phyloP scores from a whole-genome alignment of 2,797 vertebrate species.

The Amblyopsis hoosieri region DNA sequence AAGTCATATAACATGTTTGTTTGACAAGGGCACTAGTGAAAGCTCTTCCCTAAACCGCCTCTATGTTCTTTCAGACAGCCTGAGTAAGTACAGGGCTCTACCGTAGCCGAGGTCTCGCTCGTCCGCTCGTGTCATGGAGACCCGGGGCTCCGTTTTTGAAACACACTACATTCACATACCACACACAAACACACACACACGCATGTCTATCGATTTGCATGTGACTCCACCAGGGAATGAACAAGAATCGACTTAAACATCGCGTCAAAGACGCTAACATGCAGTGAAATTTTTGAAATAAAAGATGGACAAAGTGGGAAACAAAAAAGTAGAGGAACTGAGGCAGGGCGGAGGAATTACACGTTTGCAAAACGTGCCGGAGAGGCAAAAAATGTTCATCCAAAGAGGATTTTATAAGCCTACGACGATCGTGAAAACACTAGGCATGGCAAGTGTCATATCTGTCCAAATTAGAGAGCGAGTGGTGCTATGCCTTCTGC shows the following conservation, averaged over 20 bases:
- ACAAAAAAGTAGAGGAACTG: constrained; percentile 67
- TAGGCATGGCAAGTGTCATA: constrained; percentile 64
- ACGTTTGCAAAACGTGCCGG: constrained; percentile 64
- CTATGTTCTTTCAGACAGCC: constrained; percentile 33
- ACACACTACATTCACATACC: constrained; percentile 57
- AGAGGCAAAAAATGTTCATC: constrained; percentile 67
- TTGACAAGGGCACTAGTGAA: constrained; percentile 40
- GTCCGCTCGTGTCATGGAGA: constrained; percentile 78
- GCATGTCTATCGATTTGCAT: constrained; percentile 79
- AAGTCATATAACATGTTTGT: constrained; percentile 52
- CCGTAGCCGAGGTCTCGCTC: constrained; percentile 69
- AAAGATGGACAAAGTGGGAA: constrained; percentile 78
- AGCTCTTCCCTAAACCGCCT: constrained; percentile 41
- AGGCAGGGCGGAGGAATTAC: constrained; percentile 78
- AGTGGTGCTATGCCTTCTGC: constrained; percentile 46
- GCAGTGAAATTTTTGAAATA: constrained; percentile 64
- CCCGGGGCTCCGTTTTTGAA: constrained; percentile 74
- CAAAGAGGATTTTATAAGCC: constrained; percentile 66
- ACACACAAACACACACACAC: constrained; percentile 48
- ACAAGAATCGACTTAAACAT: constrained; percentile 77
- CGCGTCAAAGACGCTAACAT: constrained; percentile 66
- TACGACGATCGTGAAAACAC: constrained; percentile 53
- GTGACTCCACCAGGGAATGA: constrained; percentile 79
- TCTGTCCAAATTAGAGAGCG: constrained; percentile 58
- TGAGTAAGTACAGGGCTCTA: constrained; percentile 42